Conservation (phyloP, 2,113 vertebrate genomes). For the Coturnix japonica region DNA sequence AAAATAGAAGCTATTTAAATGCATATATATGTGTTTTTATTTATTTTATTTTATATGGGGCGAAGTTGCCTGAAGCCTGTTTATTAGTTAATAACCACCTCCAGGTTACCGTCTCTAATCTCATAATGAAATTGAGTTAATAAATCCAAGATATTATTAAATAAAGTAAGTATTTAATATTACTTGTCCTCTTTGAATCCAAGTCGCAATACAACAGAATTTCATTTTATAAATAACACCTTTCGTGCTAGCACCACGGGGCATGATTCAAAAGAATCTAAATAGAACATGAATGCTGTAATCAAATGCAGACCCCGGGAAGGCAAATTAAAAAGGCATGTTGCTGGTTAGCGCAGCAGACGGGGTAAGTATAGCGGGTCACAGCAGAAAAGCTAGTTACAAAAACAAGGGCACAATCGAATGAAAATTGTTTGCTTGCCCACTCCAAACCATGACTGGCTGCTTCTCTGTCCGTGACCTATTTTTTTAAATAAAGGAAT, state of each 20-base stretch:
- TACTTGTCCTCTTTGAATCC: constrained; percentile 84
- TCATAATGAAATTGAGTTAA: constrained; percentile 83
- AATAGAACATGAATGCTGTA: constrained; percentile 87
- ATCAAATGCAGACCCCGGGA: constrained; percentile 86
- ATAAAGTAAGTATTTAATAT: constrained; percentile 86
- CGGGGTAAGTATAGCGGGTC: constrained; percentile 80
- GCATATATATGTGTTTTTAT: constrained; percentile 52
- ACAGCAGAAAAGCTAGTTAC: constrained; percentile 77
- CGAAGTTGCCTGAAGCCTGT: constrained; percentile 70
- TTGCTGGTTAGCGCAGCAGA: constrained; percentile 78
- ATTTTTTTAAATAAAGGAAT: constrained; percentile 56
- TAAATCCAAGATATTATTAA: constrained; percentile 86
- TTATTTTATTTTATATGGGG: constrained; percentile 45
- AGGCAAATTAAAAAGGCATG: constrained; percentile 85
- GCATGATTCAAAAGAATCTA: constrained; percentile 86
- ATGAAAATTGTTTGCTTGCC: constrained; percentile 73
- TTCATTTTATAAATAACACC: constrained; percentile 89
- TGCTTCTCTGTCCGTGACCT: constrained; percentile 51
- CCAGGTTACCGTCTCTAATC: constrained; percentile 74
- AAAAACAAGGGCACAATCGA: constrained; percentile 76
- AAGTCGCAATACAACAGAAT: constrained; percentile 86
- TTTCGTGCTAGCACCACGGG: constrained; percentile 84
- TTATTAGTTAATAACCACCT: constrained; percentile 77
- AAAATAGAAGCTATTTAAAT: constrained; percentile 59
- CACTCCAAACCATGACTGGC: constrained; percentile 54